A percentile compares a stretch with the other conserved stretches of the same genome.
Conservation (phyloP, 2,113 vertebrate genomes). For the Salvator merianae region DNA sequence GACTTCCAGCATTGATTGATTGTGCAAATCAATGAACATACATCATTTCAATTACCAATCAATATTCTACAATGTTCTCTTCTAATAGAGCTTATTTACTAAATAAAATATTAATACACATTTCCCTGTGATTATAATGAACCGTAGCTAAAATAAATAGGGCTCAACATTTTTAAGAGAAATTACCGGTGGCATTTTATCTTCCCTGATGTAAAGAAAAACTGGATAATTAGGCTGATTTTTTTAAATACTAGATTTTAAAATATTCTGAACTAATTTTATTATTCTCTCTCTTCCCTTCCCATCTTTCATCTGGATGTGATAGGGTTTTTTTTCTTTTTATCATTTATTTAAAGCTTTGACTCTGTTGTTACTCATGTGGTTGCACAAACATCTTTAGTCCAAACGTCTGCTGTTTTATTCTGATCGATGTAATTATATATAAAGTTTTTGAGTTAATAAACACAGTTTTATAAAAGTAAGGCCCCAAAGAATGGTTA, state of each 20-base stretch:
- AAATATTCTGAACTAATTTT: background rate
- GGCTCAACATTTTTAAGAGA: background rate
- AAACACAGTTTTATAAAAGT: background rate
- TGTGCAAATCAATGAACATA: constrained; percentile 46
- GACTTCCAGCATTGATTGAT: constrained; percentile 20
- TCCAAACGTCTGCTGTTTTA: accelerated
- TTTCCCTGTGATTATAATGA: constrained; percentile 25
- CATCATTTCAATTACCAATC: constrained; percentile 54
- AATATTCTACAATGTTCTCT: constrained; percentile 32
- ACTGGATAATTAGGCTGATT: background rate
- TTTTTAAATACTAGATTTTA: background rate
- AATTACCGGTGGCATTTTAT: background rate
- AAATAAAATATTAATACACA: constrained; percentile 44
- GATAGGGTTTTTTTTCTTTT: too few relatives aligned
- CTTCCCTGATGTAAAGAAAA: background rate
- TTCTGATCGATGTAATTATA: background rate
- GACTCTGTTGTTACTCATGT: background rate
- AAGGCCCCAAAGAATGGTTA: background rate
- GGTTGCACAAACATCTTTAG: background rate
- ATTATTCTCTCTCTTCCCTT: background rate
- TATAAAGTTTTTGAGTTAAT: background rate
- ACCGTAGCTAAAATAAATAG: constrained; percentile 29
- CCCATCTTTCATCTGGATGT: too few relatives aligned
- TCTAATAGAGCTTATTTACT: constrained; percentile 47
- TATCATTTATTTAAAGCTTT: background rate